A percentile compares a stretch with the other conserved stretches of the same genome.
Evolutionary conservation across 2,113 vertebrate genomes (phyloP).

Genomic region (Lynx canadensis): DNA sequence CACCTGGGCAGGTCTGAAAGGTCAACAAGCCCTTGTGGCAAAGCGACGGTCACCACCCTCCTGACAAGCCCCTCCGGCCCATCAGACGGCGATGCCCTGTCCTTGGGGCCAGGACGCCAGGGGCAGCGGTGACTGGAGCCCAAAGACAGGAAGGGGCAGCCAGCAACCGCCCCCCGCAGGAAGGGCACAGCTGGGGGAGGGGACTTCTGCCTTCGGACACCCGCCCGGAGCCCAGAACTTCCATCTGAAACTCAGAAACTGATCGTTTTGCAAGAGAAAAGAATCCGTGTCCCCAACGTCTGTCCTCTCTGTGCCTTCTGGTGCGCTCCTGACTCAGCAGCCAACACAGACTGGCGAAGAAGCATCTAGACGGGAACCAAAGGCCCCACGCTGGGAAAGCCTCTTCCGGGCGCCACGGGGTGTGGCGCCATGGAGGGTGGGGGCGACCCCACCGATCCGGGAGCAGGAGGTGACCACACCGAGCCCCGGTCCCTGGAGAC

Average conservation of each 20-base stretch:
- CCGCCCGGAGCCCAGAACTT: neutral
- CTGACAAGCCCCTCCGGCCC: neutral
- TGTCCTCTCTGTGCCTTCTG: neutral
- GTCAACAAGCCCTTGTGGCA: neutral
- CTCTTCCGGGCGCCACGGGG: neutral
- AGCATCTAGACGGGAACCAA: neutral
- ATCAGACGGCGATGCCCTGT: neutral
- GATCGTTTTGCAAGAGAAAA: neutral
- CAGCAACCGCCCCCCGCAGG: neutral
- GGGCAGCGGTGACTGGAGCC: accelerated
- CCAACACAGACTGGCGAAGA: accelerated
- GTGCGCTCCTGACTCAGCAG: accelerated
- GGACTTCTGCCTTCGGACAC: accelerated
- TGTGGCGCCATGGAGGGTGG: accelerated
- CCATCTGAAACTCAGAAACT: neutral
- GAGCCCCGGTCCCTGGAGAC: neutral
- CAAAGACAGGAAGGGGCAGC: accelerated
- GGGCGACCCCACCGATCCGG: neutral
- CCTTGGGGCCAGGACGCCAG: neutral
- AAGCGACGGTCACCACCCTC: neutral
- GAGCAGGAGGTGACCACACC: neutral
- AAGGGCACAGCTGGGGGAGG: neutral
- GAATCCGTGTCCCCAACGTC: accelerated
- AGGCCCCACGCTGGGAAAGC: accelerated
- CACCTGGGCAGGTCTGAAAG: too few relatives aligned